These are phyloP conservation scores for Diorhabda sublineata DNA, from an alignment of 1,140 invertebrate species.

Conservation along the genomic window DNA sequence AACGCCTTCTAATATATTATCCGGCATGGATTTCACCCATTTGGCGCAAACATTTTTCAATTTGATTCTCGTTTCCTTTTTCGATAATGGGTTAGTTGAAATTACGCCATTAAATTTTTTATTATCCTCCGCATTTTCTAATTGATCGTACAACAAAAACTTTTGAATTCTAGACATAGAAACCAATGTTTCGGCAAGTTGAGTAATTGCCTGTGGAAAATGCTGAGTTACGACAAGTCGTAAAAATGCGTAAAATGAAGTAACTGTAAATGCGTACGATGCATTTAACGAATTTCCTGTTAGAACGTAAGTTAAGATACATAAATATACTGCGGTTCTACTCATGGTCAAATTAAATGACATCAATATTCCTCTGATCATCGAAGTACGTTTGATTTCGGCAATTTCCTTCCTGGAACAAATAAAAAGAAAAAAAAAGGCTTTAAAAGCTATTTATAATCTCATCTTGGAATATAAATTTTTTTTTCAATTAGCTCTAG, in stretches of 20 bases:
- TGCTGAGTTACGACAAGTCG: conserved; percentile 67
- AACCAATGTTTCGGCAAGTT: conserved; percentile 61
- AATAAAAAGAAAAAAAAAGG: not conserved
- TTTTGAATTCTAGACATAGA: conserved; percentile 63
- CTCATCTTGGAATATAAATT: too few species aligned
- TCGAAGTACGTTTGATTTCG: conserved; percentile 40
- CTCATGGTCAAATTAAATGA: conserved; percentile 69
- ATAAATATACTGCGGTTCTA: conserved; percentile 71
- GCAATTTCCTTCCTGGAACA: conserved; percentile 38
- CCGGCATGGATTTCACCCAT: conserved; percentile 46
- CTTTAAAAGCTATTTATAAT: too few species aligned
- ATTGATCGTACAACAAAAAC: conserved; percentile 47
- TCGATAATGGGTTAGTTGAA: not conserved
- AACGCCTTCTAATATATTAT: conserved; percentile 56
- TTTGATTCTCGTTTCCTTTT: not conserved
- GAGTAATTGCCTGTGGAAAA: conserved; percentile 59
- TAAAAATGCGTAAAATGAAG: conserved; percentile 69
- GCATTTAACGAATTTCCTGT: conserved; percentile 63
- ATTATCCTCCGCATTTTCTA: conserved; percentile 9
- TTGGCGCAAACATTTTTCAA: conserved; percentile 29
- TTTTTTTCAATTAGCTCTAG: not conserved
- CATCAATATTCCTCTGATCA: conserved; percentile 65
- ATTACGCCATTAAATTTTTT: not conserved
- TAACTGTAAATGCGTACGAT: conserved; percentile 69
- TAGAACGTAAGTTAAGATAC: conserved; percentile 68